Base-by-base conservation (phyloP, 2,888 invertebrate genomes). In the Zhuqinia jingwanae region DNA sequence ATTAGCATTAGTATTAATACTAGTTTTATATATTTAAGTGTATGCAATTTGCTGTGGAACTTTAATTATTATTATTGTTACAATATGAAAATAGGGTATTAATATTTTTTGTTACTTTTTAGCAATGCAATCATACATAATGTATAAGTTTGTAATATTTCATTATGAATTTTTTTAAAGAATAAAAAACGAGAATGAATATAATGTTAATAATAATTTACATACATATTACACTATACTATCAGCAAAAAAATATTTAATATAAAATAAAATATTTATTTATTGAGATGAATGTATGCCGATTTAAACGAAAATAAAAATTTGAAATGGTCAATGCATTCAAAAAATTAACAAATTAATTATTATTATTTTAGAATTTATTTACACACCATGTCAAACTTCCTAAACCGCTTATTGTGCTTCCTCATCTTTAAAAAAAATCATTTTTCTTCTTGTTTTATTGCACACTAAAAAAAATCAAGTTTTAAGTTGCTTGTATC, bases 221-320 rank as follows among this genome's bases (percentile, higher is more conserved):
- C 22, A 70, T 45, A 70, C 10, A 47, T 15, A 45, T 63, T n/a
- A n/a, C n/a, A 10, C 36, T 3, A 36, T 36, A 36, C 36, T 3
- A 36, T 36, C 36, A 36, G 8, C 36, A 36, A 36, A 36, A 20
- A 70, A 11, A 47, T 68, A 70, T 70, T 70, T 47, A 70, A 45
- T 20, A 68, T 68, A n/a, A n/a, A n/a, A 70, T 47, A 70, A 45
- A 45, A 15, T 70, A 70, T 30, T 65, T 65, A 65, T 65, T 70
- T 70, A 47, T 70, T 47, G 45, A 70, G 70, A n/a, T n/a, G n/a
- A 25, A 47, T 70, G 47, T 70, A 70, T 47, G 70, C 45, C 70
- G 45, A 47, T 25, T 70, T 70, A 13, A 17, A 70, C 70, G 47
- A 70, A 70, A n/a, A 47, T 47, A 70, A 70, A 70, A 45, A 10